Percentiles rank a stretch among this genome's conserved stretches.
Conservation (phyloP, 2,797 vertebrate species). For the Sylvia borin region DNA sequence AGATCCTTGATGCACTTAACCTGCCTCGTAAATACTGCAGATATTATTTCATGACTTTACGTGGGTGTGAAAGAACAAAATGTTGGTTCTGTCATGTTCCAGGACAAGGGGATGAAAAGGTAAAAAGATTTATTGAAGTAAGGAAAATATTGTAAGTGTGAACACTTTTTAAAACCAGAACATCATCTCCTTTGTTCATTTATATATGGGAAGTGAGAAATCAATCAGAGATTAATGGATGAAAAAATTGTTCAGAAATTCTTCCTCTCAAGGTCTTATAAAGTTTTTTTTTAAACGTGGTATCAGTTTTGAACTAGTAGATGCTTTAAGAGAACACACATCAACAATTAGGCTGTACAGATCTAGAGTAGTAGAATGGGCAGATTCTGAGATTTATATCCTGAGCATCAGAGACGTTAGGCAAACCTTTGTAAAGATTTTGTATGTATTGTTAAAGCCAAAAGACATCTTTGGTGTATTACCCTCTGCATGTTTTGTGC, state of each 20-base stretch:
- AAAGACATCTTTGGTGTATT: not conserved
- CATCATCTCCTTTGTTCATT: not conserved
- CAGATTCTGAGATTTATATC: not conserved
- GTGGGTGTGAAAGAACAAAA: conserved; percentile 76
- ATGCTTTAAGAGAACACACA: not conserved
- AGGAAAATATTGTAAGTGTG: not conserved
- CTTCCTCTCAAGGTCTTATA: not conserved
- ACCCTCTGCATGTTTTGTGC: not conserved
- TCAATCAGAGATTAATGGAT: not conserved
- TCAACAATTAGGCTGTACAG: not conserved
- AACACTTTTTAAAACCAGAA: not conserved
- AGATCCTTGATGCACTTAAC: conserved; percentile 55
- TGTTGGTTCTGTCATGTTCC: conserved; percentile 88
- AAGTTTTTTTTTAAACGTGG: not conserved
- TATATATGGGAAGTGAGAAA: not conserved
- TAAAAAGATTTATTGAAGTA: conserved; percentile 52
- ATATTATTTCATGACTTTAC: conserved; percentile 85
- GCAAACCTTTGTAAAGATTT: not conserved
- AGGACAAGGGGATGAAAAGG: conserved; percentile 87
- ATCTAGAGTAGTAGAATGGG: not conserved
- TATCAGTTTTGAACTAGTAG: not conserved
- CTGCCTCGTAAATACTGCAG: conserved; percentile 85
- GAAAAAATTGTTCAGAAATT: not conserved
- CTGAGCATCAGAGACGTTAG: not conserved
- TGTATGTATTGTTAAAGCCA: not conserved